These are phyloP conservation scores for Stichodactyla mertensii DNA, from an alignment of 64 coral and sea anemone species.

Conservation along the genomic window DNA sequence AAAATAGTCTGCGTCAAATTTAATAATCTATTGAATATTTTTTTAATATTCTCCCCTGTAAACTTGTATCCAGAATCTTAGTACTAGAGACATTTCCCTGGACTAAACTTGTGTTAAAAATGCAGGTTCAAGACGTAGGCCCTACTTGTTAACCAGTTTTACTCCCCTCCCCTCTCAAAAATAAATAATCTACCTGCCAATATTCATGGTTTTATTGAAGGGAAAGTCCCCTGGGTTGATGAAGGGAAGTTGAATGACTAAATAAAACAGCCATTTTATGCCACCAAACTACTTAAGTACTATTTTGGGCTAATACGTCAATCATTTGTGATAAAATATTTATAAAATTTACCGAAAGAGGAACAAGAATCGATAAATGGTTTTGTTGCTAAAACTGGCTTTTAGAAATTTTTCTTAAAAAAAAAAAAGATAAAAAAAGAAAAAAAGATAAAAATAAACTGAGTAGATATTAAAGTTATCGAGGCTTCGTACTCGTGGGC, in stretches of 20 bases:
- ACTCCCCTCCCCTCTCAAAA: neutral
- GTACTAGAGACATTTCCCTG: too few species aligned
- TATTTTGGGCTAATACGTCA: neutral
- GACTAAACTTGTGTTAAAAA: too few species aligned
- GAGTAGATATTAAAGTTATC: too few species aligned
- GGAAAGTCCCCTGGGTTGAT: neutral
- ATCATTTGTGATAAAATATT: neutral
- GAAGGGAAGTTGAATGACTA: slow-evolving; percentile 5
- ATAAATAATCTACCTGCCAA: neutral
- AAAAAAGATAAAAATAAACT: neutral
- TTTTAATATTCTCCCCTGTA: too few species aligned
- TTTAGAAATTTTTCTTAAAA: neutral
- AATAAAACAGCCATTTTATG: neutral
- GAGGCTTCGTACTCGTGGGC: too few species aligned
- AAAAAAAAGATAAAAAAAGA: neutral
- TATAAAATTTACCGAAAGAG: neutral
- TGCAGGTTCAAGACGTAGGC: too few species aligned
- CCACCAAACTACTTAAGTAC: neutral
- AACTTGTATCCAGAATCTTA: too few species aligned
- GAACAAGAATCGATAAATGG: neutral
- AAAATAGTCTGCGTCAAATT: too few species aligned
- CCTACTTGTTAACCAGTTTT: neutral
- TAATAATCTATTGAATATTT: too few species aligned
- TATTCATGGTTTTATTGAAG: neutral
- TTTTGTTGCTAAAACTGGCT: neutral